Conservation (phyloP, 2,888 invertebrate genomes). For the Mamestra brassicae region DNA sequence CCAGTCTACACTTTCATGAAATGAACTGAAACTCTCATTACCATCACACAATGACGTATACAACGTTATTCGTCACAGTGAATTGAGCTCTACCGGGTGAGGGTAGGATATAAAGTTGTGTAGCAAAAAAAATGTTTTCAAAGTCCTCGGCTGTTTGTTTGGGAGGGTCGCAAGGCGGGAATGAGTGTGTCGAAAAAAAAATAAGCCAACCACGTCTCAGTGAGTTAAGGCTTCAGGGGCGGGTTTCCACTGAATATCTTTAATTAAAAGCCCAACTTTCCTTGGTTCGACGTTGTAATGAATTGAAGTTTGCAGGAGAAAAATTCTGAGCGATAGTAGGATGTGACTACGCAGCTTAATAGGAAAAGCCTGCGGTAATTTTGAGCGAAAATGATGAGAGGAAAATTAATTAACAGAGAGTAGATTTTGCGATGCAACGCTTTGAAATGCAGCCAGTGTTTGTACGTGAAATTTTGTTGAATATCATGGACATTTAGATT, state of each 20-base stretch:
- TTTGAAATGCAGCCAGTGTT: constrained; percentile 64
- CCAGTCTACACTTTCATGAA: constrained; percentile 88
- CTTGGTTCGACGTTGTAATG: constrained; percentile 80
- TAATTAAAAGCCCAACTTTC: constrained; percentile 89
- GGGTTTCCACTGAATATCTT: constrained; percentile 88
- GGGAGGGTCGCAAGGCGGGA: constrained; percentile 91
- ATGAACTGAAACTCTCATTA: constrained; percentile 85
- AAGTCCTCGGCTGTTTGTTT: constrained; percentile 90
- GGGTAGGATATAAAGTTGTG: constrained; percentile 52
- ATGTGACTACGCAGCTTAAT: constrained; percentile 65
- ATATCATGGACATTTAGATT: constrained; percentile 35
- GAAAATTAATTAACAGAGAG: constrained; percentile 75
- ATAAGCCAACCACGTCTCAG: constrained; percentile 91
- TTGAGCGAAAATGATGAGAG: constrained; percentile 66
- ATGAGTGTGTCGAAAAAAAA: constrained; percentile 90
- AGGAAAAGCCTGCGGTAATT: constrained; percentile 68
- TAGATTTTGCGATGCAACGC: constrained; percentile 66
- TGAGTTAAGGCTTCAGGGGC: constrained; percentile 89
- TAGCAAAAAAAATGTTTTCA: constrained; percentile 82
- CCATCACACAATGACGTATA: constrained; percentile 73
- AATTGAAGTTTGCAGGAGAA: constrained; percentile 81
- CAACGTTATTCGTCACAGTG: constrained; percentile 46
- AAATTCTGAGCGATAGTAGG: constrained; percentile 70
- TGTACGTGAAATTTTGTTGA: constrained; percentile 52
- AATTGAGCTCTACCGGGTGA: constrained; percentile 18